Evolutionary conservation across 2,113 vertebrate genomes (phyloP), one percentile per base, ranked within the genome.

Genomic region (Sus scrofa): DNA sequence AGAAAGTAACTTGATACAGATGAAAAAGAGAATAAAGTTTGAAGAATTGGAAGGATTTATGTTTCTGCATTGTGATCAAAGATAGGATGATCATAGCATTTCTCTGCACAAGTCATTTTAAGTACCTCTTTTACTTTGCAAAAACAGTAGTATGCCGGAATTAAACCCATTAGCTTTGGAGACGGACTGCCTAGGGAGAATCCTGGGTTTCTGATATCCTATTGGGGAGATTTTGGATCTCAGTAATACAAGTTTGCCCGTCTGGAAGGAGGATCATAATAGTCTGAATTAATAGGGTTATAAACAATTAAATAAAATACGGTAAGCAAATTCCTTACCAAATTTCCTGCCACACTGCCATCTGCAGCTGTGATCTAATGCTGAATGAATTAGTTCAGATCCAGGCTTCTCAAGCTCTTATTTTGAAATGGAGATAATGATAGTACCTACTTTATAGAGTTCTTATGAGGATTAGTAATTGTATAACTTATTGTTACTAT

Each of bases 21-120:
- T 27, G n/a, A 90, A 92, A 96, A 88, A 39, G 14, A 85, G 50
- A 94, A 90, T 92, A 44, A 78, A 82, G 14, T 86, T 96, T 92
- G 44, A 96, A 96, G n/a, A 83, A 67, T 10, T 82, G 22, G 37
- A 86, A 70, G 50, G 24, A 85, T 90, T 95, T 97, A 44, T 82
- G 39, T 37, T 93, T 24, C 54, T 86, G 3, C 50, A 44, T 58
- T 91, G 67, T 68, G 11, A 75, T 70, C 39, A 92, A 65, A 26
- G 26, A 67, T 91, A 73, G 89, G 32, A 52, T 85, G 27, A 52
- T 82, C 68, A 89, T 22, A 85, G 26, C 70, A 96, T 87, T 95
- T 86, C 50, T 81, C 34, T 37, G n/a, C 19, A 81, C 27, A 94
- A 82, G 15, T 75, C 63, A 96, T 92, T 97, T 96, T 94, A 94